phyloP scores from a whole-genome alignment of 2,113 vertebrate genomes.

The Centrocercus urophasianus region DNA sequence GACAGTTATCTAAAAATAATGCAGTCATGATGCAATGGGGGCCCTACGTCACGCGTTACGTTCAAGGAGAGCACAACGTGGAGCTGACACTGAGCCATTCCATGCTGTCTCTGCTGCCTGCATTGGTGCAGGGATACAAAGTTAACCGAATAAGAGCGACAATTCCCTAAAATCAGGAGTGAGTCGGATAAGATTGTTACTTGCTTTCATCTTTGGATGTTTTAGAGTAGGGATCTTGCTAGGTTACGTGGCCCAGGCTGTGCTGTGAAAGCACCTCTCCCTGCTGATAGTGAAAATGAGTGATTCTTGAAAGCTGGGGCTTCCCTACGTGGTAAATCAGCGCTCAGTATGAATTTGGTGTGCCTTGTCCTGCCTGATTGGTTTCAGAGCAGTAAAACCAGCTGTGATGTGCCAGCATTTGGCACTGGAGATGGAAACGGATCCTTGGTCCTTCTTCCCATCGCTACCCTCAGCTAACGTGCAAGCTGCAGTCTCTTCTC shows the following conservation, averaged over 20 bases:
- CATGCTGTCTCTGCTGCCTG: not conserved
- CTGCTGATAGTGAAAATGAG: not conserved
- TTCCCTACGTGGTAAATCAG: not conserved
- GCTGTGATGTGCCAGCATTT: not conserved
- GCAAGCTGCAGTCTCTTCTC: not conserved
- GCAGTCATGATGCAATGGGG: not conserved
- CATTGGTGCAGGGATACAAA: not conserved
- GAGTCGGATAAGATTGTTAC: not conserved
- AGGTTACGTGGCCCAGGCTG: not conserved
- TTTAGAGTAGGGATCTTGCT: not conserved
- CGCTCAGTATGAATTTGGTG: not conserved
- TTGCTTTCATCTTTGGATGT: not conserved
- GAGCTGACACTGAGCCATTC: not conserved
- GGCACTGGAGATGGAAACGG: not conserved
- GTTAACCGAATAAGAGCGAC: not conserved
- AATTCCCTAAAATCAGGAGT: not conserved
- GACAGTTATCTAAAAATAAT: constrained; percentile 54
- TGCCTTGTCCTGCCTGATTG: not conserved
- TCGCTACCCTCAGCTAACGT: rapidly evolving
- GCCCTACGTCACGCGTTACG: not conserved
- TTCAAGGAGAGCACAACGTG: not conserved
- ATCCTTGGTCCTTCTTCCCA: not conserved
- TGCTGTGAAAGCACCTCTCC: not conserved
- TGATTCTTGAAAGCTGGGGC: not conserved
- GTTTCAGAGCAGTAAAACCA: not conserved